These are phyloP conservation scores for Uloborus plumipes DNA, from an alignment of 2,888 invertebrate species.

Conservation along the genomic window DNA sequence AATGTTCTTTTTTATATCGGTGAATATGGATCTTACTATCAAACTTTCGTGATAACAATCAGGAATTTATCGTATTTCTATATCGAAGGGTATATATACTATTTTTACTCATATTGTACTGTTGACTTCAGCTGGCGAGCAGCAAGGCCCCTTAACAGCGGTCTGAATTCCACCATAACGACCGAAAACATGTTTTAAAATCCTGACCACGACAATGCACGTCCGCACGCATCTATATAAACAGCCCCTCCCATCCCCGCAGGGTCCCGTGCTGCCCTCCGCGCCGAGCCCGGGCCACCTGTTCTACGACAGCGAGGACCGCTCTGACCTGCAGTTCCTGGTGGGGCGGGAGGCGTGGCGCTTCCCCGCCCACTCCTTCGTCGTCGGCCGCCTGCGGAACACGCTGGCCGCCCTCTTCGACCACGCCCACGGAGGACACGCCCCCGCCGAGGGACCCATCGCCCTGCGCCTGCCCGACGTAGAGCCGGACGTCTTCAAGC, in stretches of 20 bases:
- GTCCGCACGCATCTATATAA: too few species aligned
- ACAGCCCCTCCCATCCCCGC: neutral
- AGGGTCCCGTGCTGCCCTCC: conserved; percentile 52
- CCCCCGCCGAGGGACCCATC: neutral
- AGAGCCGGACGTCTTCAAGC: conserved; percentile 79
- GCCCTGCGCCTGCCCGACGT: conserved; percentile 72
- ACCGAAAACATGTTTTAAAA: too few species aligned
- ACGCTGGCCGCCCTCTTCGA: conserved; percentile 77
- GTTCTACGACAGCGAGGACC: conserved; percentile 68
- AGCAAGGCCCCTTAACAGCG: too few species aligned
- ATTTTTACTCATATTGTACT: too few species aligned
- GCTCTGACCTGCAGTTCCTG: conserved; percentile 77
- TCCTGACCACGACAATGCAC: too few species aligned
- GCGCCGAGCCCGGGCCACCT: conserved; percentile 66
- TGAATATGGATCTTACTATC: too few species aligned
- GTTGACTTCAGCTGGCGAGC: too few species aligned
- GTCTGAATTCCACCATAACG: neutral
- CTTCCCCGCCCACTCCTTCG: conserved; percentile 79
- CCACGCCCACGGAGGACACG: conserved; percentile 70
- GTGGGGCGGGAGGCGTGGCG: conserved; percentile 77
- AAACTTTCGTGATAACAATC: too few species aligned
- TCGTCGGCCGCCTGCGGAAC: conserved; percentile 77
- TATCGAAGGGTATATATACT: too few species aligned
- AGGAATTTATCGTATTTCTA: too few species aligned
- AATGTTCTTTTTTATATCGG: too few species aligned